Evolutionary conservation across 2,888 invertebrate species (phyloP).

Genomic region (Epinotia ramella): DNA sequence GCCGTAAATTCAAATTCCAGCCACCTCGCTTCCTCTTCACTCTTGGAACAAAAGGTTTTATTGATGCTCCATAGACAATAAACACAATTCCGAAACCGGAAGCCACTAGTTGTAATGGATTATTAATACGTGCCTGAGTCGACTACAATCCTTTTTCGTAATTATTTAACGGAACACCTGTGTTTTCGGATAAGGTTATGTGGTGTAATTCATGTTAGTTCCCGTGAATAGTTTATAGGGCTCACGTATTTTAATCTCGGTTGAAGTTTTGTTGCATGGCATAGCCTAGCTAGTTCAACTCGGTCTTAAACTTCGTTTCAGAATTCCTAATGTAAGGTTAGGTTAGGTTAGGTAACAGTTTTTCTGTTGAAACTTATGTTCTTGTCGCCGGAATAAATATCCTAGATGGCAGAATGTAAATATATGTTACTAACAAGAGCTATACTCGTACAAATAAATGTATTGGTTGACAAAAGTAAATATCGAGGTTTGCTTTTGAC

Average conservation of each 20-base stretch:
- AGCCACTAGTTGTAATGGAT: constrained; percentile 35
- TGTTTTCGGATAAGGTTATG: constrained; percentile 8
- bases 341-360: no score
- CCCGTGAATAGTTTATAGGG: background rate
- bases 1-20: constrained; percentile 13
- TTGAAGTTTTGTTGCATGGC: no score
- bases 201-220: background rate
- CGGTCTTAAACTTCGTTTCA: background rate
- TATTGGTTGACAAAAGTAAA: background rate
- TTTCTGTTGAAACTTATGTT: no score
- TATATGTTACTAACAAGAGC: background rate
- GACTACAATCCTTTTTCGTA: constrained; percentile 32
- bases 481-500: background rate
- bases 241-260: background rate
- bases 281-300: background rate
- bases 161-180: constrained; percentile 39
- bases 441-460: background rate
- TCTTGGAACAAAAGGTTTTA: constrained; percentile 29
- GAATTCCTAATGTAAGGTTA: no score
- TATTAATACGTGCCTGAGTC: constrained; percentile 38
- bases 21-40: constrained; percentile 17
- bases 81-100: constrained; percentile 32
- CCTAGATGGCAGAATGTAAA: background rate
- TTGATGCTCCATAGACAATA: constrained; percentile 29
- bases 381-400: no score